Percentiles rank a stretch among this genome's conserved stretches.
phyloP scores from a whole-genome alignment of 2,888 invertebrate species.

The Lepidonotus clava region DNA sequence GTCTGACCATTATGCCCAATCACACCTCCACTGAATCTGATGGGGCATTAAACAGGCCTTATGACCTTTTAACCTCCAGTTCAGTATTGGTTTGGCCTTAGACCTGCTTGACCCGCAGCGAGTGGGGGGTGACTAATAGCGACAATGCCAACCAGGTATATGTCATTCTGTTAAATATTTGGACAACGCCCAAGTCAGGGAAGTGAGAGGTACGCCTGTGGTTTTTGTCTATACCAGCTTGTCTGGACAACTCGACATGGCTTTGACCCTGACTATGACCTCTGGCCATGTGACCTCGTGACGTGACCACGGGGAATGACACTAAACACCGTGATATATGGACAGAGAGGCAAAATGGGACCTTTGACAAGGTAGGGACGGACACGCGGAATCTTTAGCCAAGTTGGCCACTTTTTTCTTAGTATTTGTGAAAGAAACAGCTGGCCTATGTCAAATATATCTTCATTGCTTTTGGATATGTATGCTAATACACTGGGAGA shows the following conservation, averaged over 20 bases:
- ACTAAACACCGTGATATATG: not conserved
- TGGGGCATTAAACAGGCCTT: not conserved
- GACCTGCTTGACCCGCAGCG: not conserved
- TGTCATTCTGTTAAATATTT: not conserved
- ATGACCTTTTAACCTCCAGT: not conserved
- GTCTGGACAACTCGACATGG: conserved; percentile 1
- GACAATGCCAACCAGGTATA: not conserved
- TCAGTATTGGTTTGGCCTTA: not conserved
- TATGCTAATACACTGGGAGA: no score
- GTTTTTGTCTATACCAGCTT: not conserved
- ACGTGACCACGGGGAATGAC: not conserved
- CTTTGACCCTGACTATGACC: not conserved
- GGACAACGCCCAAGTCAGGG: not conserved
- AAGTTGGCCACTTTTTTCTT: no score
- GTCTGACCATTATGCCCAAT: conserved; percentile 1
- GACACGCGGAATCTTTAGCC: no score
- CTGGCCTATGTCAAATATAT: no score
- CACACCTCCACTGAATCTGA: not conserved
- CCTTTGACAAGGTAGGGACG: no score
- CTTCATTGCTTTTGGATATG: no score
- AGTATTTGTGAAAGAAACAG: no score
- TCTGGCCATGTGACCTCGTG: not conserved
- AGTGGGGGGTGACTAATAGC: not conserved
- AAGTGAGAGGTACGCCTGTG: not conserved
- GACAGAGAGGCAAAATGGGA: no score